Conservation (phyloP, 2,797 vertebrate genomes). For the Rhincodon typus region DNA sequence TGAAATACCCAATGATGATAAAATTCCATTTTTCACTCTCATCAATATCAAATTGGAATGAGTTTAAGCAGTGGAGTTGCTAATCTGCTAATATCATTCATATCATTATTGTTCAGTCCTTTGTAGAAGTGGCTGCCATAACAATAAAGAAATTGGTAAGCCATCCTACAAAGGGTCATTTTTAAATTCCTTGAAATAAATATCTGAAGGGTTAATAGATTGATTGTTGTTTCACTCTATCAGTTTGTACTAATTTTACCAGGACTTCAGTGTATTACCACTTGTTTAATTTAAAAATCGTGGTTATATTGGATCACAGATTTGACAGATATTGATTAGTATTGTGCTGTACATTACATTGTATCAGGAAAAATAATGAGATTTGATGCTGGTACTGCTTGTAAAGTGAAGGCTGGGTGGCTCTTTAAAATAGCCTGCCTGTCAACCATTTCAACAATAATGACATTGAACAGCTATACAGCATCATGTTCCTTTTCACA, state of each 20-base stretch:
- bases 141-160: not conserved
- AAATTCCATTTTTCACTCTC: not conserved
- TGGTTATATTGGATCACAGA: slow-evolving; percentile 5
- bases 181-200: not conserved
- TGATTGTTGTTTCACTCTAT: too few species aligned
- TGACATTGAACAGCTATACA: slow-evolving; percentile 9
- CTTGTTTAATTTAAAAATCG: slow-evolving; percentile 28
- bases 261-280: not conserved
- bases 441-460: slow-evolving; percentile 25
- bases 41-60: not conserved
- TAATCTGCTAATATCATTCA: slow-evolving; percentile 2
- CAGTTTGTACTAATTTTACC: not conserved
- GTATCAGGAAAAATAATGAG: slow-evolving; percentile 25
- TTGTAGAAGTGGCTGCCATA: not conserved
- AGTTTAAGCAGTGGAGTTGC: not conserved
- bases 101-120: not conserved
- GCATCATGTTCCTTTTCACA: not conserved
- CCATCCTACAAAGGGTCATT: not conserved
- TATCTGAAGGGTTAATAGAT: not conserved
- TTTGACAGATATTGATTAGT: slow-evolving; percentile 26
- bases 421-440: slow-evolving; percentile 23
- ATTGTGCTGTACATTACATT: not conserved
- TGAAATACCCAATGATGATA: not conserved
- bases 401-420: not conserved
- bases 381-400: not conserved